Evolutionary conservation across 2,797 vertebrate genomes (phyloP), one percentile per base, ranked within the genome.

Genomic region (Cryptoblepharus egeriae): DNA sequence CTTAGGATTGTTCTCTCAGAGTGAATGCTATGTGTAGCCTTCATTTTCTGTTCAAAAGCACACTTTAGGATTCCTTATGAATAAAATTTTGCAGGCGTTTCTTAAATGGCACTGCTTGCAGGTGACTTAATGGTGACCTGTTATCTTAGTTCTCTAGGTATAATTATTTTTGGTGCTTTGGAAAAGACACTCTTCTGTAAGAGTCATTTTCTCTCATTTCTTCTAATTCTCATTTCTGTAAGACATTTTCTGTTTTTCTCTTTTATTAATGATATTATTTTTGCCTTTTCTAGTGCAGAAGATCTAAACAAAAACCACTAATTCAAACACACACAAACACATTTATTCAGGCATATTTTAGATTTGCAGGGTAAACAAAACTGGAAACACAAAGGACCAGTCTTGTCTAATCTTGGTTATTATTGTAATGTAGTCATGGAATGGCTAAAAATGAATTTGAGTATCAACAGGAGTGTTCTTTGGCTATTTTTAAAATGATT

Each of bases 1-100:
- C 68, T 80, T 77, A 75, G n/a, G n/a, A n/a, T n/a, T n/a, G n/a
- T n/a, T n/a, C 42, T 39, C 28, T 37, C 61, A 57, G 75, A n/a
- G 5, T 85, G 71, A 45, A 74, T 83, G 88, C 89, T 75, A 75
- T 83, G 79, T 7, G 79, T 79, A 83, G 0, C 1, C 77, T 68
- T 80, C 78, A 76, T 83, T 78, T 82, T 61, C 79, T 61, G 60
- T 57, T 78, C 63, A 65, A 61, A 73, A 87, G 77, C 55, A 75
- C 89, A 70, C 55, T 67, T 5, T 82, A 83, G 87, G 81, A 71
- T 77, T 64, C 86, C 70, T 81, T 30, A 37, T n/a, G n/a, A 35
- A 9, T 68, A 45, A 13, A 30, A 28, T 20, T n/a, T 24, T 73
- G 80, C 72, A 74, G 83, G 74, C 70, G 77, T 85, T 88, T 88